Evolutionary conservation across 2,113 vertebrate species (phyloP), one percentile per base, ranked within the genome.

Genomic region (Galeopterus variegatus): DNA sequence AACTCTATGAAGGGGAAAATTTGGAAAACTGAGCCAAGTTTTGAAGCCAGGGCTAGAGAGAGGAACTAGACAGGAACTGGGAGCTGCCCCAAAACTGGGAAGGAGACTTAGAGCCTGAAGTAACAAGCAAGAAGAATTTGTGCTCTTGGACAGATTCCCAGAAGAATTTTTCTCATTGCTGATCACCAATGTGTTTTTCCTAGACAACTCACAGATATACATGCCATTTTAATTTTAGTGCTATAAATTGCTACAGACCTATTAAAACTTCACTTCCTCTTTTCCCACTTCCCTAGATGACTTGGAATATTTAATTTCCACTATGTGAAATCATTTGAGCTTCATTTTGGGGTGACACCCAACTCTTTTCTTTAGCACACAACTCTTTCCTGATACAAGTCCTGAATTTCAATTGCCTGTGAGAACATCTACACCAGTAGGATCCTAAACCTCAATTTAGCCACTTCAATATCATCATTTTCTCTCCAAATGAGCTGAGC

Each of bases 111-210:
- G 77, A 96, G 85, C 86, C 77, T 95, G 62, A 96, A 98, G 93
- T 72, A 96, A 95, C 85, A 96, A 95, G 95, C 96, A 96, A 73
- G 85, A 96, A 97, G 80, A 94, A 58, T 93, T 93, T 97, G 88
- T 97, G 94, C 67, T 96, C 72, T 92, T 98, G 96, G 97, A 94
- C 19, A 73, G 72, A 96, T 73, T 97, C 97, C 97, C 96, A 97
- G 94, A 93, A 92, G 79, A 93, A 93, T 95, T 92, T 95, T 94
- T 97, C 94, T 96, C 90, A 41, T 95, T 95, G 94, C 94, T 6
- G 41, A 91, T 97, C 92, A 96, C 72, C 87, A 82, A 91, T 92
- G 72, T 97, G 94, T 95, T 97, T 97, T 97, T 98, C 98, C 97
- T 98, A 97, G 96, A 98, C 96, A 96, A 96, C 87, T 96, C 76